Evolutionary conservation across 2,113 vertebrate species (phyloP), one percentile per base, ranked within the genome.

Genomic region (Psittacula cyanocephala): DNA sequence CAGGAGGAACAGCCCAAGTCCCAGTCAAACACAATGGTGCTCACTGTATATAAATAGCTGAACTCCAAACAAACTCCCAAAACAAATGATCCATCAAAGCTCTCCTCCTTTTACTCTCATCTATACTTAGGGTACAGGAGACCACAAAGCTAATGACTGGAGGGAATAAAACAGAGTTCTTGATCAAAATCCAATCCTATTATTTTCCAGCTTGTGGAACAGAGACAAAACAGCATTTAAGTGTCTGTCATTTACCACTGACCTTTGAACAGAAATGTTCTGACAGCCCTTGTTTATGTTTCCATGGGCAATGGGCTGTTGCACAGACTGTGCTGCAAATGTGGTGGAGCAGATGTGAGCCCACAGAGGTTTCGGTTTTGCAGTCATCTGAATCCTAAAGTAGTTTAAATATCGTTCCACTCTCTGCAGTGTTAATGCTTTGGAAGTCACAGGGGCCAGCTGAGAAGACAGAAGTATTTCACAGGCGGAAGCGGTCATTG

Each of bases 131-230:
- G 49, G 33, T 10, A 60, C 0, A 0, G 27, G 55, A 89, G 68
- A 67, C 9, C 65, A 74, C 11, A n/a, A 70, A 93, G 60, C 62
- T 81, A 81, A 75, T 33, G 49, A 57, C 69, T 50, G 28, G 31
- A 71, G 77, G 72, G 68, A 93, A 93, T 64, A 90, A 93, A 90
- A 47, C 55, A 76, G 28, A 53, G 7, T 33, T 76, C 87, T 89
- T 63, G 67, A 86, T 92, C 59, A 97, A 84, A 86, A 91, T 78
- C 83, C 71, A 64, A 86, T 86, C 74, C 78, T 77, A 68, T 92
- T 89, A 84, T 91, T 81, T 78, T 64, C 55, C 91, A 81, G 69
- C 90, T 74, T 94, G 74, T 52, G 59, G 82, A 96, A 89, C 55
- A 65, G 71, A 86, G 81, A 89, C 25, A 63, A 63, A 84, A 41